phyloP scores from a whole-genome alignment of 1,140 invertebrate genomes.

The Berghia stephanieae region DNA sequence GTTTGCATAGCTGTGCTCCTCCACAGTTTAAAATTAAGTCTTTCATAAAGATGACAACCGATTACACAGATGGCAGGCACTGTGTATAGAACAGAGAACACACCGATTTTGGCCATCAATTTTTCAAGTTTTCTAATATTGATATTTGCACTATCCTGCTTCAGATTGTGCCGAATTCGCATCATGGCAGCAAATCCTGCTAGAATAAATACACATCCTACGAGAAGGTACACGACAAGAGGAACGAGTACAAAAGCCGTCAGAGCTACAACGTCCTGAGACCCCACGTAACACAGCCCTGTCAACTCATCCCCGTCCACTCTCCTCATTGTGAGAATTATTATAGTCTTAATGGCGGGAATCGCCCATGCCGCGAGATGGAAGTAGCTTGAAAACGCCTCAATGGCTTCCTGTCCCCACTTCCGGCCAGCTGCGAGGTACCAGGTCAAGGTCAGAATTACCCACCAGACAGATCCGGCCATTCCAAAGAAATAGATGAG shows the following conservation, averaged over 20 bases:
- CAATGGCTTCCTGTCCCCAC: conserved; percentile 99
- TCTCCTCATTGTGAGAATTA: conserved; percentile 91
- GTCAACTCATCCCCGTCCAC: conserved; percentile 96
- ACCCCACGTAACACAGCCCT: conserved; percentile 95
- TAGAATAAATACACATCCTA: conserved; percentile 92
- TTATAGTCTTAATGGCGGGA: conserved; percentile 89
- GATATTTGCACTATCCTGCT: conserved; percentile 65
- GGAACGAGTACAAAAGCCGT: conserved; percentile 89
- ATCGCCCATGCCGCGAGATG: conserved; percentile 96
- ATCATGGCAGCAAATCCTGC: conserved; percentile 95
- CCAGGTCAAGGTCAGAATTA: conserved; percentile 95
- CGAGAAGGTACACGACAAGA: conserved; percentile 88
- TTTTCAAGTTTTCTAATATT: conserved; percentile 64
- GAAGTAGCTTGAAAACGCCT: conserved; percentile 96
- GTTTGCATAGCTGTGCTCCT: conserved; percentile 41
- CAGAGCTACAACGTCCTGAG: conserved; percentile 88
- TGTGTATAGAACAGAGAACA: conserved; percentile 94
- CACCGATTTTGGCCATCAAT: conserved; percentile 90
- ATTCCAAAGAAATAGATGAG: conserved; percentile 96
- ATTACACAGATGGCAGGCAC: conserved; percentile 93
- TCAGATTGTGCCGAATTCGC: conserved; percentile 93
- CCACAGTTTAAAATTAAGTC: conserved; percentile 62
- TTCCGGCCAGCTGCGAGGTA: conserved; percentile 96
- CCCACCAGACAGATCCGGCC: conserved; percentile 98
- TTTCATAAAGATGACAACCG: conserved; percentile 92